Conservation (phyloP, 2,113 vertebrate species). For the Pterocles gutturalis region DNA sequence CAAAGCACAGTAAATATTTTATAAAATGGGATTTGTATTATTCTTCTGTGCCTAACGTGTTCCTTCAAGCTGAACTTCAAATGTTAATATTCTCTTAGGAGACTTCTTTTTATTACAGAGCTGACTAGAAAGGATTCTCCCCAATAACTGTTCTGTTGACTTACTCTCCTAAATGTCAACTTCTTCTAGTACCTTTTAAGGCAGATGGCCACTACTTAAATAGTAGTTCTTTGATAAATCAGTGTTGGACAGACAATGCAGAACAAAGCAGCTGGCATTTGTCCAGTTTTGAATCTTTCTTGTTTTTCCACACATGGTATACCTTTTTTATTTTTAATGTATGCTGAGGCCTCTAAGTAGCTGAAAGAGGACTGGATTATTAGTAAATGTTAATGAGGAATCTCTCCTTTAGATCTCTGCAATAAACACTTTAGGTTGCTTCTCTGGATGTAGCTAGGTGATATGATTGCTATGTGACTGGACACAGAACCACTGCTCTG, state of each 20-base stretch:
- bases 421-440: not conserved
- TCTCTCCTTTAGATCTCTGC: not conserved
- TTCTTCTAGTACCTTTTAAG: not conserved
- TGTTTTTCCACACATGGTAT: not conserved
- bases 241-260: not conserved
- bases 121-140: not conserved
- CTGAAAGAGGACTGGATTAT: not conserved
- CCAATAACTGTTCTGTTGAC: slow-evolving; percentile 1
- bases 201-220: not conserved
- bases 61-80: slow-evolving; percentile 51
- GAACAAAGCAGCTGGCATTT: not conserved
- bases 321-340: not conserved
- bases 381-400: not conserved
- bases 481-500: not conserved
- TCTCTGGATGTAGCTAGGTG: not conserved
- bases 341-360: not conserved
- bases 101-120: slow-evolving; percentile 27
- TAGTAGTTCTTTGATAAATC: not conserved
- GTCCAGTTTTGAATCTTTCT: not conserved
- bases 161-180: slow-evolving; percentile 30
- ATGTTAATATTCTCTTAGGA: slow-evolving; percentile 30
- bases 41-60: not conserved
- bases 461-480: not conserved
- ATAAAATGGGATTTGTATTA: slow-evolving; percentile 22
- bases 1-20: slow-evolving; percentile 11